Conservation (phyloP, 2,113 vertebrate species). For the Amphiprion ocellaris region DNA sequence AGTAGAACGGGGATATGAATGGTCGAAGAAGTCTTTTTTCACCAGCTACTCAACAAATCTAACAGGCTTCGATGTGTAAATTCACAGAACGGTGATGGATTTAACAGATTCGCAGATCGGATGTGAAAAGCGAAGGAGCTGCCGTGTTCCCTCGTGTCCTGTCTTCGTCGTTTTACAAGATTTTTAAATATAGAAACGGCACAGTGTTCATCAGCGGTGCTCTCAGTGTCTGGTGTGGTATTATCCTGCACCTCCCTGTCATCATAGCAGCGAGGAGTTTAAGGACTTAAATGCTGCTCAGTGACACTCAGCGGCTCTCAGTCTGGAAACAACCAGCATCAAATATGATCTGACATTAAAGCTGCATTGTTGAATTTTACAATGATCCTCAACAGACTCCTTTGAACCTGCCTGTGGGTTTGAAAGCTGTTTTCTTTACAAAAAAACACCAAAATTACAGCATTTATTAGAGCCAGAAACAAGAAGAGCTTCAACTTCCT, state of each 20-base stretch:
- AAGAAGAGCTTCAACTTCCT: too few species aligned
- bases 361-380: neutral
- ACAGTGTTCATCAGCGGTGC: constrained; percentile 28
- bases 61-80: constrained; percentile 23
- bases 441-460: too few species aligned
- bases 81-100: constrained; percentile 55
- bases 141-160: neutral
- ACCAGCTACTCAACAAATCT: neutral
- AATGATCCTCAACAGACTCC: neutral
- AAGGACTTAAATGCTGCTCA: too few species aligned
- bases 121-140: constrained; percentile 26
- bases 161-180: neutral
- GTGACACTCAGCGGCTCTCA: too few species aligned
- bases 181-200: constrained; percentile 39
- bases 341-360: neutral
- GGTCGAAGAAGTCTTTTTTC: neutral
- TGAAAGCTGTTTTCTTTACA: too few species aligned
- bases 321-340: constrained; percentile 16
- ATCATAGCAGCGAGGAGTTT: constrained; percentile 33
- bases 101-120: constrained; percentile 36
- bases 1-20: neutral
- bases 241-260: constrained; percentile 29
- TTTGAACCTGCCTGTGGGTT: neutral
- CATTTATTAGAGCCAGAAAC: too few species aligned
- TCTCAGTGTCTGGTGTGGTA: constrained; percentile 15